Conservation (phyloP, 2,797 vertebrate species). For the Pipistrellus kuhlii region DNA sequence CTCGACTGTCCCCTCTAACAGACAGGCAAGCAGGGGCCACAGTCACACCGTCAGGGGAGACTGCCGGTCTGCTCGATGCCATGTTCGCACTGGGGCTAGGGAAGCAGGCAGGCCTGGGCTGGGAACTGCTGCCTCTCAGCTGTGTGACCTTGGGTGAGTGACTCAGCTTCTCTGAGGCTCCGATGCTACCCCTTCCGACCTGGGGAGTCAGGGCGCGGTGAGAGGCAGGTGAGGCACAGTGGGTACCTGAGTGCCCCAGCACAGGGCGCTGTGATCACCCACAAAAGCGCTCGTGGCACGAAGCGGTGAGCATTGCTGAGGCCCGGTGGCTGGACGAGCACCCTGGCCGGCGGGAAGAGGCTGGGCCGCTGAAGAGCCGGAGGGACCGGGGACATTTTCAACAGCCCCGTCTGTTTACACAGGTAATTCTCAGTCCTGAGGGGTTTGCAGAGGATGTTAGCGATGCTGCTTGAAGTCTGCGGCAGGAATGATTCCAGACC, state of each 20-base stretch:
- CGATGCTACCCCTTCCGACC: fast-evolving
- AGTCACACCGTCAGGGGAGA: background rate
- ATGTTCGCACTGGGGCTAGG: fast-evolving
- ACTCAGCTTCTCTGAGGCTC: background rate
- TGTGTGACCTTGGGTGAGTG: background rate
- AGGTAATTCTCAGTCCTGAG: slow-evolving; percentile 31
- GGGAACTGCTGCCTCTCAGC: background rate
- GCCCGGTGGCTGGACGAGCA: background rate
- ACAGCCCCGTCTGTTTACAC: background rate
- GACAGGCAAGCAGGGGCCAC: background rate
- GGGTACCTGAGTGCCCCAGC: fast-evolving
- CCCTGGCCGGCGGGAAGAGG: background rate
- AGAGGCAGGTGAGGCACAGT: fast-evolving
- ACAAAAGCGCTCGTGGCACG: fast-evolving
- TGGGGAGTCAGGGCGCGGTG: background rate
- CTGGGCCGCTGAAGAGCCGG: background rate
- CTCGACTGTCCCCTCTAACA: fast-evolving
- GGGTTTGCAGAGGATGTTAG: background rate
- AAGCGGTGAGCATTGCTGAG: fast-evolving
- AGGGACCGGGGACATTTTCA: background rate
- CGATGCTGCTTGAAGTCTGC: slow-evolving; percentile 48
- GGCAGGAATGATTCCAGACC: background rate
- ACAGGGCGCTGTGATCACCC: background rate
- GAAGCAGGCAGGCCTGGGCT: background rate
- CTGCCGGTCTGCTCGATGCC: fast-evolving